Evolutionary conservation across 2,113 vertebrate genomes (phyloP).

Genomic region (Muntiacus reevesi): DNA sequence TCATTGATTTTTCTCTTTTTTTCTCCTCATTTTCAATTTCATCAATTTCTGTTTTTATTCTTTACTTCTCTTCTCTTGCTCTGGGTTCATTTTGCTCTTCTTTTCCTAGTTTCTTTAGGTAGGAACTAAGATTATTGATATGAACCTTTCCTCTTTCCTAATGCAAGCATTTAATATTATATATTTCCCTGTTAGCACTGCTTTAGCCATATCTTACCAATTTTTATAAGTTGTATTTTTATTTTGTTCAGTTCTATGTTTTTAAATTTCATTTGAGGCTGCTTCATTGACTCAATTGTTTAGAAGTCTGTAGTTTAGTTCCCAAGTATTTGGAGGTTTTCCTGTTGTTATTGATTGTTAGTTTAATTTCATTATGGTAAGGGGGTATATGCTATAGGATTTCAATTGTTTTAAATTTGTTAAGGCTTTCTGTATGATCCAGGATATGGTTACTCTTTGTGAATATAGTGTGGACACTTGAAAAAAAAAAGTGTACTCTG

Average conservation of each 20-base stretch:
- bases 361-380: background rate
- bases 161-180: background rate
- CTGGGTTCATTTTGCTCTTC: background rate
- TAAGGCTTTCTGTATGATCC: background rate
- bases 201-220: background rate
- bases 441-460: background rate
- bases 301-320: background rate
- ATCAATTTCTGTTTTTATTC: background rate
- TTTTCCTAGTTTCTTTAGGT: background rate
- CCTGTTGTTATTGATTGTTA: background rate
- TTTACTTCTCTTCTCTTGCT: background rate
- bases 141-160: background rate
- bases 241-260: background rate
- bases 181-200: background rate
- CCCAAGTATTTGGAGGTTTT: background rate
- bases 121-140: background rate
- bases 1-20: background rate
- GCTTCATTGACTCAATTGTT: background rate
- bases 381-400: background rate
- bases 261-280: background rate
- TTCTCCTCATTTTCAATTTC: background rate
- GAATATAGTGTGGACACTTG: background rate
- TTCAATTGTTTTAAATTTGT: background rate
- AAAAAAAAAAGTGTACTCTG: background rate
- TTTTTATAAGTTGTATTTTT: background rate